Conservation (phyloP, 2,888 invertebrate species). For the Meteorus colon region DNA sequence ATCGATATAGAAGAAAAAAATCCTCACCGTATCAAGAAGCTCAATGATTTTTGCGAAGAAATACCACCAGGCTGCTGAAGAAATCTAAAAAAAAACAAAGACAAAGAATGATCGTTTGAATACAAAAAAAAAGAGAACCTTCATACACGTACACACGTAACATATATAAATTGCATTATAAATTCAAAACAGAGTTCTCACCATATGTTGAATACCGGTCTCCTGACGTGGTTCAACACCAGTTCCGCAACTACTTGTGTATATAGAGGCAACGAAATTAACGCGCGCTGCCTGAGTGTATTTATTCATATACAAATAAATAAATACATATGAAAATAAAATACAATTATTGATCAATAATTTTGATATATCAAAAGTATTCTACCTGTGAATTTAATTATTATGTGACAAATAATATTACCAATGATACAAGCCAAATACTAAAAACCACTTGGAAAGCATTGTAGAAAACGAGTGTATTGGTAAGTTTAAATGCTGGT, state of each 20-base stretch:
- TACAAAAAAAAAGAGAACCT: not conserved
- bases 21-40: constrained; percentile 76
- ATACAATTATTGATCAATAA: not conserved
- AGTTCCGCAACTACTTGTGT: constrained; percentile 48
- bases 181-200: not conserved
- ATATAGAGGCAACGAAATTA: constrained; percentile 48
- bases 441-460: constrained; percentile 92
- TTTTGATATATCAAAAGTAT: not conserved
- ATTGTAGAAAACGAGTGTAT: constrained; percentile 86
- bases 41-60: constrained; percentile 78
- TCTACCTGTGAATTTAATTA: not conserved
- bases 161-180: not conserved
- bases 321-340: constrained; percentile 20
- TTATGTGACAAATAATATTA: constrained; percentile 54
- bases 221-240: not conserved
- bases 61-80: constrained; percentile 74
- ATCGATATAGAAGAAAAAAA: not conserved
- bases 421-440: constrained; percentile 80
- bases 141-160: not conserved
- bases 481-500: constrained; percentile 83
- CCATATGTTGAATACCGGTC: not conserved
- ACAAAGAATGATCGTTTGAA: constrained; percentile 21
- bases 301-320: not conserved
- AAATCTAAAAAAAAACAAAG: constrained; percentile 29
- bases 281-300: constrained; percentile 52